Evolutionary conservation across 2,113 vertebrate genomes (phyloP).

Genomic region (Danio rerio): GRCz12tu NC_133188.1:54343001-54343500

Average conservation of each 20-base stretch:
- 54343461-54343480: background rate
- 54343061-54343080: no score
- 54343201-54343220: slow-evolving; percentile 36
- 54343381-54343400: no score
- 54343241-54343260: slow-evolving; percentile 22
- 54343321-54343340: background rate
- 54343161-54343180: slow-evolving; percentile 63
- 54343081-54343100: no score
- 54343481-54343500: background rate
- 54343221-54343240: slow-evolving; percentile 45
- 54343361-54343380: no score
- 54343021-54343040: no score
- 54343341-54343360: background rate
- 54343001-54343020: no score
- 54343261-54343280: background rate
- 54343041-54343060: no score
- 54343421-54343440: no score
- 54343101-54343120: no score
- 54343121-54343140: no score
- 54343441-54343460: no score
- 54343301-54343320: background rate
- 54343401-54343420: no score
- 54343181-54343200: slow-evolving; percentile 70
- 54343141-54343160: background rate
- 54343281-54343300: background rate